Percentiles rank a stretch among this genome's conserved stretches.
Evolutionary conservation across 2,113 vertebrate species (phyloP).

Genomic region (Ictalurus punctatus): DNA sequence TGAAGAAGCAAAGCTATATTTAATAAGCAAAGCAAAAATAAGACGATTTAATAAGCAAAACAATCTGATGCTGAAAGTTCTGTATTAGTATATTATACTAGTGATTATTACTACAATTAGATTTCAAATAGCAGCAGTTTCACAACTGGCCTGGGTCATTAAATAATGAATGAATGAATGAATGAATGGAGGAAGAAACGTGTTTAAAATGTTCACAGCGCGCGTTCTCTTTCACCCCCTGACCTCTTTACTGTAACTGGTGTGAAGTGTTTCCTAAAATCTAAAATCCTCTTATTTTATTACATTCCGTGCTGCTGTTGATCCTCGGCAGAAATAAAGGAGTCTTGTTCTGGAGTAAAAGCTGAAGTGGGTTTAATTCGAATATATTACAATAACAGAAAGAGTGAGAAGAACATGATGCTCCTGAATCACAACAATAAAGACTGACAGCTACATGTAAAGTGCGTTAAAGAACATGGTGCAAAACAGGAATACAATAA

Average conservation of each 20-base stretch:
- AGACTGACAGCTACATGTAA: neutral
- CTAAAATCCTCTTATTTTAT: neutral
- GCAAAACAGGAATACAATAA: neutral
- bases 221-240: neutral
- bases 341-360: neutral
- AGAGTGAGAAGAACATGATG: neutral
- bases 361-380: neutral
- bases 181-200: neutral
- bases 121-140: neutral
- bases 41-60: no score
- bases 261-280: neutral
- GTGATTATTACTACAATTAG: neutral
- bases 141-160: neutral
- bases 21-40: no score
- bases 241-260: neutral
- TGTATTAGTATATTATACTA: neutral
- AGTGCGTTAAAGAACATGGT: neutral
- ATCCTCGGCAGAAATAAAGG: neutral
- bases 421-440: neutral
- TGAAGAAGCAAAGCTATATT: no score
- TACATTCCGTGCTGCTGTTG: neutral
- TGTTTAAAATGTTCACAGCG: neutral
- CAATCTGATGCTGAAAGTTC: no score
- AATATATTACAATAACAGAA: slow-evolving; percentile 4
- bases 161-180: neutral